phyloP scores from a whole-genome alignment of 2,113 vertebrate species.

The Epinephelus moara region DNA sequence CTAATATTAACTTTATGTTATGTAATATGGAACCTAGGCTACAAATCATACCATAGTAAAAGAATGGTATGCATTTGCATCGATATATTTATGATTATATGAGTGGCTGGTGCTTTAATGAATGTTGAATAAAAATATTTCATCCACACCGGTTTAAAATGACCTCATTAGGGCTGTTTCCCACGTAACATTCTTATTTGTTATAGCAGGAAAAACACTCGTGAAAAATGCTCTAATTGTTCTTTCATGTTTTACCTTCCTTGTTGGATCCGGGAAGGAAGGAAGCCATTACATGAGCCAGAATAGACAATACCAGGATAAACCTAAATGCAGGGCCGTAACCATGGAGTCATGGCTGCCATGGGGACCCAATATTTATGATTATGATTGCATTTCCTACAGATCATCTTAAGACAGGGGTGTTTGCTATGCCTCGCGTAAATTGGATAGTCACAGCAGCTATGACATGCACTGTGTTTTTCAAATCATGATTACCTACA shows the following conservation, averaged over 20 bases:
- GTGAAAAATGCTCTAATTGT: not conserved
- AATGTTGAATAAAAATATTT: not conserved
- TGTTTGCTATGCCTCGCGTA: no score
- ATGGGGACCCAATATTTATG: no score
- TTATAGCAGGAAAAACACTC: not conserved
- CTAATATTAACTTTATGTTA: slow-evolving; percentile 24
- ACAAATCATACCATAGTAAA: not conserved
- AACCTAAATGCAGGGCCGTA: not conserved
- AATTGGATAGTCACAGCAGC: not conserved
- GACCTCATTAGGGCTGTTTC: not conserved
- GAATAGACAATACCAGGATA: not conserved
- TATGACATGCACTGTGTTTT: not conserved
- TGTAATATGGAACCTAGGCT: slow-evolving; percentile 30
- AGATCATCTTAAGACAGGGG: no score
- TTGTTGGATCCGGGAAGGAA: not conserved
- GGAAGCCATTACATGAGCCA: not conserved
- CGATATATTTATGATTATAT: not conserved
- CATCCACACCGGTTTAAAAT: not conserved
- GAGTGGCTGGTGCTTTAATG: not conserved
- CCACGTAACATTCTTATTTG: not conserved
- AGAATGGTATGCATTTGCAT: not conserved
- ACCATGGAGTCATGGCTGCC: no score
- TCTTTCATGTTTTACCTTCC: not conserved
- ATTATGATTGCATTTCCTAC: no score
- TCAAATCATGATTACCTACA: not conserved